Evolutionary conservation across 2,113 vertebrate species (phyloP).

Genomic region (Psophia crepitans): DNA sequence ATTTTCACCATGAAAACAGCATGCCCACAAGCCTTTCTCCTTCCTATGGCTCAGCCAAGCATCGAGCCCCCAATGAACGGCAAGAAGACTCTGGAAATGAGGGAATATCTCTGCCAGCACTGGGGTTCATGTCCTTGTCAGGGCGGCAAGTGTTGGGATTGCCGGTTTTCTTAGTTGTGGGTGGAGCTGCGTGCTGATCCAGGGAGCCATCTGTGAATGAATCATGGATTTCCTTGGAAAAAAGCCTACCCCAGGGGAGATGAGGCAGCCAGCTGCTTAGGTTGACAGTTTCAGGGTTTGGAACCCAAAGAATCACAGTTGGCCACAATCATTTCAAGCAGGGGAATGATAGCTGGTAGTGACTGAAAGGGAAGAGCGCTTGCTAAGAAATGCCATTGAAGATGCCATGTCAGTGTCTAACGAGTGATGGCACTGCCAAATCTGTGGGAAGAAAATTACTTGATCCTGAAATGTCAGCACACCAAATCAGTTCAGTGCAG

Average conservation of each 20-base stretch:
- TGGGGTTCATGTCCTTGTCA: not conserved
- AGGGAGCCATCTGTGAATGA: conserved; percentile 64
- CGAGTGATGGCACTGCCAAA: not conserved
- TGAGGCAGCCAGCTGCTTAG: conserved; percentile 11
- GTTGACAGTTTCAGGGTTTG: not conserved
- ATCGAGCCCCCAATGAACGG: fast-evolving
- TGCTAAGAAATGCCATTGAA: not conserved
- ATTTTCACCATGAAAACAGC: not conserved
- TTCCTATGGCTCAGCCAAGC: not conserved
- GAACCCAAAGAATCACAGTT: not conserved
- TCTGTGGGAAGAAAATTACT: not conserved
- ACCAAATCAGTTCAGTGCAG: not conserved
- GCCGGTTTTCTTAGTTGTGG: not conserved
- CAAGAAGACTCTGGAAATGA: not conserved
- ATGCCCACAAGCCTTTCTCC: not conserved
- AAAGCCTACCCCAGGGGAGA: conserved; percentile 1
- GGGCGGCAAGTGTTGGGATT: not conserved
- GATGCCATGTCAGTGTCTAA: not conserved
- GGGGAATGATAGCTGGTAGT: not conserved
- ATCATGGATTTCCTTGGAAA: conserved; percentile 41
- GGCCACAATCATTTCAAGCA: not conserved
- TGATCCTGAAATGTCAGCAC: not conserved
- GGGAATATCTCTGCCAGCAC: fast-evolving
- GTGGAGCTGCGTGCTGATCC: not conserved
- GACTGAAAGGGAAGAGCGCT: not conserved